Conservation (phyloP, 30 jellyfish, hydroid and myxozoan genomes). For the Cassiopea xamachana region DNA sequence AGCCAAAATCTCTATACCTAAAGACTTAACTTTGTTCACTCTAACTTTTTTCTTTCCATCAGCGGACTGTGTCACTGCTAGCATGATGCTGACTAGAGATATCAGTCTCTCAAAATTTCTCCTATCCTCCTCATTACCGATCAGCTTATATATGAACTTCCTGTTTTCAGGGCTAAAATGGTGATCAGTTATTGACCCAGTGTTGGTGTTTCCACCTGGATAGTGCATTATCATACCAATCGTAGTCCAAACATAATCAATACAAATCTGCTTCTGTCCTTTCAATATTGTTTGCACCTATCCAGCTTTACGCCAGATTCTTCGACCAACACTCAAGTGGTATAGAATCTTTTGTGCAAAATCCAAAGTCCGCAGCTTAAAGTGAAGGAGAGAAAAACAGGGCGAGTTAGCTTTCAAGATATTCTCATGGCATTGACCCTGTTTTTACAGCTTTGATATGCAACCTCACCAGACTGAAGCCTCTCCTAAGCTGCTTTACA, state of each 20-base stretch:
- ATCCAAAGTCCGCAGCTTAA: constrained; percentile 16
- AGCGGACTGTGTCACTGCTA: constrained; percentile 20
- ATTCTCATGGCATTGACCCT: constrained; percentile 38
- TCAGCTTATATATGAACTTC: constrained; percentile 6
- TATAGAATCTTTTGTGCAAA: constrained; percentile 19
- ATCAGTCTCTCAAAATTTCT: neutral
- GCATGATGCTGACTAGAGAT: neutral
- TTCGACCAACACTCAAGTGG: neutral
- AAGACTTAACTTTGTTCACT: constrained; percentile 4
- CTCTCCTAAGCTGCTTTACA: neutral
- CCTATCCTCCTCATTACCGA: constrained; percentile 13
- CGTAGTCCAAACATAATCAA: neutral
- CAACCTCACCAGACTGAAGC: neutral
- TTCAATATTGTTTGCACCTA: neutral
- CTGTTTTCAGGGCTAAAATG: constrained; percentile 15
- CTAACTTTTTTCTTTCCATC: constrained; percentile 10
- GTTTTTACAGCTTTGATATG: neutral
- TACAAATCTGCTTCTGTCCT: neutral
- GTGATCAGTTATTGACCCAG: constrained; percentile 13
- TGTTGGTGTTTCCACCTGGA: constrained; percentile 3
- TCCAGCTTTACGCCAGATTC: constrained; percentile 1
- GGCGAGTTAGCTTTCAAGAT: constrained; percentile 16
- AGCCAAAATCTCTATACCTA: constrained; percentile 8
- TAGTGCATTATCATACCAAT: constrained; percentile 3
- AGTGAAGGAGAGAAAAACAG: constrained; percentile 26